Evolutionary conservation across 2,888 invertebrate genomes (phyloP), one percentile per base, ranked within the genome.

Genomic region (Eurytoma adleriae): DNA sequence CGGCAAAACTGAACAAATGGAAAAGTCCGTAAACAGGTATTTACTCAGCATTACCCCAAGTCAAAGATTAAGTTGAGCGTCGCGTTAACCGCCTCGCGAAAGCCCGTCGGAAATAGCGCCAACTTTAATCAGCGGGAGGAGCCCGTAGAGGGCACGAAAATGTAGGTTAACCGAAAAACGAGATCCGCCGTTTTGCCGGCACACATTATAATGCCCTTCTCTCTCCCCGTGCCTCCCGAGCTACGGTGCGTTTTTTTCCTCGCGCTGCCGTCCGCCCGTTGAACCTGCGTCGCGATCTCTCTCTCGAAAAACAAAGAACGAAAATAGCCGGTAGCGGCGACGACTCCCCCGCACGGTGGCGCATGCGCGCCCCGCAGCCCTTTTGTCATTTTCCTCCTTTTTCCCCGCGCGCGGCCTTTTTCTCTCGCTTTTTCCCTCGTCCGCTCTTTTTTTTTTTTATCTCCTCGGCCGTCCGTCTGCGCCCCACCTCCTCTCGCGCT

Each of bases 381-480:
- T 72, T 78, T 70, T 71, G 77, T 78, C 77, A 50, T 78, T n/a
- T 56, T 14, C 64, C 50, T 70, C 50, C 20, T 72, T 76, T 69
- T 79, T 72, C 40, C 27, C 18, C 56, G 10, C 16, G 10, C 16
- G 24, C 24, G 40, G 54, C 68, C 27, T 62, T 71, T 52, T 80
- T 81, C 56, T 79, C 73, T 76, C 64, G 16, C 61, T 56, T 57
- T 74, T 74, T 71, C 71, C 67, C 67, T 59, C 27, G 71, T 61
- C 24, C 24, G 24, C 2, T 24, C 66, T 56, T 52, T 67, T 40
- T 40, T 40, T 40, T 10, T 40, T 10, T 40, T 75, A 24, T 70
- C 56, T 52, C n/a, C 57, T 62, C 69, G 59, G 54, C 10, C 27
- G 24, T 70, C 64, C 59, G 75, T 68, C 50, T 16, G 54, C n/a